Evolutionary conservation across 2,797 vertebrate genomes (phyloP), one percentile per base, ranked within the genome.

Genomic region (Scolopax rusticola): DNA sequence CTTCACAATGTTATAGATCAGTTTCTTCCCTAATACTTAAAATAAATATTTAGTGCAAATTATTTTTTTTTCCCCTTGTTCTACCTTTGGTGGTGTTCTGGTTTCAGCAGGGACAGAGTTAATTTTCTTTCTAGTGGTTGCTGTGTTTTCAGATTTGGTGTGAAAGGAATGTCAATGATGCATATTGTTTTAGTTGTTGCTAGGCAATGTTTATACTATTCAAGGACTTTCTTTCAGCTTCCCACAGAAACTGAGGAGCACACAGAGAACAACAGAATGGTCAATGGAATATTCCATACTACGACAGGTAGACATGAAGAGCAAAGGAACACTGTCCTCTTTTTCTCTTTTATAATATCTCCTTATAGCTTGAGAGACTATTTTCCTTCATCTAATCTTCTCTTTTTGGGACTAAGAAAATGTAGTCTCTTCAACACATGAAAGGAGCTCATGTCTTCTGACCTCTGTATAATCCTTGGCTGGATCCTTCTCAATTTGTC

Each of bases 11-110:
- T 60, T 64, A 75, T 5, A 38, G 18, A 74, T 89, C 8, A 1
- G 12, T 53, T 84, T 79, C 59, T 89, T 76, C 45, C 80, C 45
- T 81, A 93, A 76, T 53, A 78, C 57, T 87, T 60, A 86, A 53
- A 41, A 95, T 88, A 95, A 97, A 96, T 82, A 94, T 84, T 95
- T 87, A 88, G 94, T 95, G 74, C 59, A 93, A 95, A 89, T 93
- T 90, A 95, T 30, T 60, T 11, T 79, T 21, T 54, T 15, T 23
- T 33, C 8, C 33, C 43, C 77, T 64, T 90, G 28, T 60, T 81
- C 74, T 90, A 38, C 18, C 40, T 88, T 64, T 78, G 13, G 24
- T 32, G 30, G 61, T 43, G 61, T 43, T 30, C 27, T 20, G 27
- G 38, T 63, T 41, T 43, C 61, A 43, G 40, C 40, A 43, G 30